A percentile compares a stretch with the other conserved stretches of the same genome.
Conservation (phyloP, 2,113 vertebrate species). For the Gallinago jamesoni region DNA sequence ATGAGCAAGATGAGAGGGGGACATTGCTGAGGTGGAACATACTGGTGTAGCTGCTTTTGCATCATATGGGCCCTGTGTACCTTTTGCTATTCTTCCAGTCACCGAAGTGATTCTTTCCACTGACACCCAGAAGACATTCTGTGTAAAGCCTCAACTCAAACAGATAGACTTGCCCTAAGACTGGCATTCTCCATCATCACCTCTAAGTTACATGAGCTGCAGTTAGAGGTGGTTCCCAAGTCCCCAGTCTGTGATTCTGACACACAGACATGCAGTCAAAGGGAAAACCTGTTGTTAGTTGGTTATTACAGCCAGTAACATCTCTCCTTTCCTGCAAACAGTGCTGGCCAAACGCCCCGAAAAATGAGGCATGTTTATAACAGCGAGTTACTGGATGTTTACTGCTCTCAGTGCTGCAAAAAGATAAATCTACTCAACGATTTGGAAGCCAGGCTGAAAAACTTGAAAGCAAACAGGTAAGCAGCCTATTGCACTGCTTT, state of each 20-base stretch:
- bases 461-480: slow-evolving; percentile 93
- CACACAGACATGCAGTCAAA: background rate
- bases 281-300: background rate
- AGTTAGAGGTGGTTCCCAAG: background rate
- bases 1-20: background rate
- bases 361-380: slow-evolving; percentile 85
- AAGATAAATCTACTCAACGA: slow-evolving; percentile 96
- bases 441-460: slow-evolving; percentile 92
- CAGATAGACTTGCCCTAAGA: background rate
- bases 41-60: background rate
- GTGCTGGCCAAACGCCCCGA: slow-evolving; percentile 92
- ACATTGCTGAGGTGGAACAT: background rate
- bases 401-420: slow-evolving; percentile 97
- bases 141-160: background rate
- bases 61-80: background rate
- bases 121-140: background rate
- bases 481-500: slow-evolving; percentile 29
- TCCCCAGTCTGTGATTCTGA: background rate
- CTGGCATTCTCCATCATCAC: background rate
- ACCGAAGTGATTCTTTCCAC: background rate
- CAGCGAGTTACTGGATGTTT: slow-evolving; percentile 87
- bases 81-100: background rate
- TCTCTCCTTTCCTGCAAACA: slow-evolving; percentile 68
- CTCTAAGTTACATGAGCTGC: background rate
- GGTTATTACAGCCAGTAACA: slow-evolving; percentile 35